Base-by-base conservation (phyloP, 1,140 invertebrate genomes). In the Bactericera cockerelli region DNA sequence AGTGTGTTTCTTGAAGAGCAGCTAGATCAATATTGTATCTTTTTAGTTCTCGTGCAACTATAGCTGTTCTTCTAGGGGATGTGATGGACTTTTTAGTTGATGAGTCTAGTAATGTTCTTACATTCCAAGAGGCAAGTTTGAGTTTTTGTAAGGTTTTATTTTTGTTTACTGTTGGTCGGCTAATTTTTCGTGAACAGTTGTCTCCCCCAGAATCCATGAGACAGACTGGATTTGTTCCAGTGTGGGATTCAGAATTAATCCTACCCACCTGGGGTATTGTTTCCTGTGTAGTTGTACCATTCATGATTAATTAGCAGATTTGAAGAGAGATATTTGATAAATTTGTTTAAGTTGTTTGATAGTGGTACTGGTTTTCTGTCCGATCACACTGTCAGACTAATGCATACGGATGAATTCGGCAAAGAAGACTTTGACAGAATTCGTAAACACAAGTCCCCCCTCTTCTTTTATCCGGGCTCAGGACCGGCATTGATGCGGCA, bases 401-500 rank as follows among this genome's bases (percentile, higher is more conserved):
- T 22, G 42, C n/a, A 6, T n/a, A 49, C 22, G 6, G n/a, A 22
- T 22, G 42, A 49, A 22, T 8, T 49, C 42, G 42, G 42, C 42
- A 49, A 49, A 49, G 42, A 16, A 8, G n/a, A 10, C 22, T 49
- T 8, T 19, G n/a, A 49, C 42, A 49, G 42, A 49, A 49, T 22
- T 49, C 42, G 22, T 49, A 49, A 22, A 16, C 42, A 22, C 22
- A 22, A 10, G 42, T 10, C 42, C 42, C 42, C 42, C 42, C 22
- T 22, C 42, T 16, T 22, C n/a, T 49, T 49, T 49, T 49, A 49
- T 49, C 42, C 42, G 42, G 42, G 42, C 42, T 49, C 19, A n/a
- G 42, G 42, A 49, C 42, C 42, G 42, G 42, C 42, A 49, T 49
- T 49, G 42, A 49, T 16, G n/a, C n/a, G 42, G n/a, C n/a, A n/a